Evolutionary conservation across 2,113 vertebrate genomes (phyloP).

Genomic region (Ciconia maguari): DNA sequence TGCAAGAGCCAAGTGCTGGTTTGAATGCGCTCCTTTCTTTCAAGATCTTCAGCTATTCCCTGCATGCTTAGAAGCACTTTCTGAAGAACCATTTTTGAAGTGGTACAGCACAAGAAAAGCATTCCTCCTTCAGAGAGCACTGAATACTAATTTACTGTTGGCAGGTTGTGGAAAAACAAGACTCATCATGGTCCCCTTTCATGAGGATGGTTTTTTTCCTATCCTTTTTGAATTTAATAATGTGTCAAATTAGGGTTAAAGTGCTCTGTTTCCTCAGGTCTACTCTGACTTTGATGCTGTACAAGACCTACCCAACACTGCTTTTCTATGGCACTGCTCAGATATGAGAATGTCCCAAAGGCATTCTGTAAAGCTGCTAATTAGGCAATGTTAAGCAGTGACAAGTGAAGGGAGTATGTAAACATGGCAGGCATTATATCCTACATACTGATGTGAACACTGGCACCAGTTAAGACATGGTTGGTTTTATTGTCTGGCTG

Average conservation of each 20-base stretch:
- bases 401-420: background rate
- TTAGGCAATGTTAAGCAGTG: background rate
- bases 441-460: background rate
- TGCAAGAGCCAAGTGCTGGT: conserved; percentile 14
- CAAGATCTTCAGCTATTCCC: conserved; percentile 8
- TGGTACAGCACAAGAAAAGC: conserved; percentile 4
- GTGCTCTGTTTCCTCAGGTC: background rate
- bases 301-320: background rate
- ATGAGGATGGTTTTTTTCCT: background rate
- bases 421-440: background rate
- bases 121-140: background rate
- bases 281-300: background rate
- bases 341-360: background rate
- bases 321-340: background rate
- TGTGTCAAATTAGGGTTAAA: background rate
- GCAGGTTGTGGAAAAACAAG: background rate
- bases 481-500: background rate
- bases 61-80: conserved; percentile 26
- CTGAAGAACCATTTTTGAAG: conserved; percentile 27
- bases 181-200: background rate
- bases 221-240: background rate
- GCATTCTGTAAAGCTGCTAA: background rate
- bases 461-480: background rate
- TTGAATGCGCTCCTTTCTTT: conserved; percentile 36
- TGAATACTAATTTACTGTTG: conserved; percentile 23